Conservation (phyloP, 2,888 invertebrate species). For the Nomada fucata region DNA sequence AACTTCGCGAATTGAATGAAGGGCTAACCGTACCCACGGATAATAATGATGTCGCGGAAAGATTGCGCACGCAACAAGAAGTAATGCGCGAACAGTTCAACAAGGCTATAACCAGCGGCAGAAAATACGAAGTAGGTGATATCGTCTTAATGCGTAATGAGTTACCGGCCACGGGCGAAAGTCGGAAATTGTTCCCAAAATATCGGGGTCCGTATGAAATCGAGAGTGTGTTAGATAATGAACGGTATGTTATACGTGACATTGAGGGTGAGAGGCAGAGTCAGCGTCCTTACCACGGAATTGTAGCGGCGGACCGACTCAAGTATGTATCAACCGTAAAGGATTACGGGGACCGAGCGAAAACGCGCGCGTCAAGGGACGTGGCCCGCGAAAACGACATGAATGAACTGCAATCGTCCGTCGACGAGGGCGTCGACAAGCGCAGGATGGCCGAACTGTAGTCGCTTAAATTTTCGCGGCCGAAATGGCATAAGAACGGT, state of each 20-base stretch:
- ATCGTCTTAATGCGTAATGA: background rate
- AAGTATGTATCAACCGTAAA: no score
- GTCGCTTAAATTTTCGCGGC: no score
- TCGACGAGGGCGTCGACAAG: no score
- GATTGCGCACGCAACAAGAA: background rate
- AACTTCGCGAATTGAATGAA: background rate
- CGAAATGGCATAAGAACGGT: no score
- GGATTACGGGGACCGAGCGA: no score
- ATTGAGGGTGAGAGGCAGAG: conserved; percentile 14
- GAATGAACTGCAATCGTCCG: no score
- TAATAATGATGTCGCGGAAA: background rate
- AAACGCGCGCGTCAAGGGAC: no score
- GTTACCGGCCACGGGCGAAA: background rate
- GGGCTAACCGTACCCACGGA: background rate
- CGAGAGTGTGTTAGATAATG: background rate
- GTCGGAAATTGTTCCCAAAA: conserved; percentile 1
- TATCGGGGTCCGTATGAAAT: conserved; percentile 11
- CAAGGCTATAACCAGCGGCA: background rate
- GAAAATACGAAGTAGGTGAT: conserved; percentile 1
- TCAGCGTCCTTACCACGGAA: conserved; percentile 49
- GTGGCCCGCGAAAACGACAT: no score
- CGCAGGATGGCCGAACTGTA: no score
- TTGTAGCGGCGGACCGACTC: no score
- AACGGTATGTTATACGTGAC: background rate
- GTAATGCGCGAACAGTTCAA: conserved; percentile 4